Evolutionary conservation across 2,113 vertebrate species (phyloP), one percentile per base, ranked within the genome.

Genomic region (Vireo altiloquus): DNA sequence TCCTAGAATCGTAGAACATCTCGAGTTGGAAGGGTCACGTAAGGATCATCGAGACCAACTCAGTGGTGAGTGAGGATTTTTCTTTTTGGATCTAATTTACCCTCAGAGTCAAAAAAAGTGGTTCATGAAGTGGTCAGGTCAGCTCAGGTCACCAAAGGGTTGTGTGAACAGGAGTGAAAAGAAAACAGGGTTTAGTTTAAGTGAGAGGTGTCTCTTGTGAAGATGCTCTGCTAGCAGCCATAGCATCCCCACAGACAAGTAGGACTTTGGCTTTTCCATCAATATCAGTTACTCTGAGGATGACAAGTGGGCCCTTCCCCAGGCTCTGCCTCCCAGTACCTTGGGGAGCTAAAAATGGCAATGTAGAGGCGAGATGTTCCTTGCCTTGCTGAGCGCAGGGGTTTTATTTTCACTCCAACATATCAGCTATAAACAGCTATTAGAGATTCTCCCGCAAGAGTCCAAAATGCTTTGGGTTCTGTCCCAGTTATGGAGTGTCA

Each of bases 251-350:
- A 6, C 50, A 24, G n/a, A 6, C 47, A 28, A 46, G 53, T 3
- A 5, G 44, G 33, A 22, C 19, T 86, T 54, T 21, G 68, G 7
- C 16, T 52, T 59, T 39, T 12, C 22, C 50, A 28, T 15, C 82
- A 18, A 0, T 1, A 23, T 8, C 27, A 19, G 52, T 13, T 10
- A 9, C 50, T 54, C 44, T 0, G 0, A 2, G 54, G 49, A n/a
- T 68, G 90, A 60, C 7, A 28, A 82, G n/a, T 1, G 15, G 27
- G 53, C 22, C 57, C 70, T 64, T 88, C 53, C 65, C 49, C 2
- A 5, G 78, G 71, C 82, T 92, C 84, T 87, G 88, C 63, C 72
- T 65, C 88, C 1, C 11, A 84, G 33, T 0, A 15, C 2, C 1
- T 72, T 77, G 0, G 54, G 42, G 27, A 50, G 83, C 91, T 95